These are phyloP conservation scores for Rhagonycha fulva DNA, from an alignment of 2,888 invertebrate species.

Conservation along the genomic window DNA sequence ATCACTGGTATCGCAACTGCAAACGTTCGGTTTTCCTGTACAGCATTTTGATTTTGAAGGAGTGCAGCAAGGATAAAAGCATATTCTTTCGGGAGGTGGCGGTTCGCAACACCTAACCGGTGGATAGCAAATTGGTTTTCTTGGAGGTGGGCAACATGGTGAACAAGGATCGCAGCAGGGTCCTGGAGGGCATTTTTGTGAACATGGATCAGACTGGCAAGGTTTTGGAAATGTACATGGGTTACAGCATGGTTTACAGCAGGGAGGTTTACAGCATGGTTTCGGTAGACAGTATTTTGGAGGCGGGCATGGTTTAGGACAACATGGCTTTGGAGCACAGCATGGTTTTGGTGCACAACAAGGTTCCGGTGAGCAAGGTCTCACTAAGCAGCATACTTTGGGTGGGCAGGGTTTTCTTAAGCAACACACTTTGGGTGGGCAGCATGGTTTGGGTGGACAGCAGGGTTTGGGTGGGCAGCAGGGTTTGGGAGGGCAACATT, in stretches of 20 bases:
- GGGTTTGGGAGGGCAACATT: background rate
- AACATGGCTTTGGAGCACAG: background rate
- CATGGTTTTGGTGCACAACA: conserved; percentile 9
- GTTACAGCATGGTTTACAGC: background rate
- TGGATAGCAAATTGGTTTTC: conserved; percentile 33
- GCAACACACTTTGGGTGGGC: background rate
- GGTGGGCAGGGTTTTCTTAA: conserved; percentile 3
- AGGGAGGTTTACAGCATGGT: conserved; percentile 26
- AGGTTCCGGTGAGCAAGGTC: background rate
- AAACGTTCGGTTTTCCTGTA: conserved; percentile 32
- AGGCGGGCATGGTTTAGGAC: background rate
- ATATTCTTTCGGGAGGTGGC: conserved; percentile 37
- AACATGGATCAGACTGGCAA: background rate
- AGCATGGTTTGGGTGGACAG: background rate
- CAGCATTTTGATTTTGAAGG: conserved; percentile 36
- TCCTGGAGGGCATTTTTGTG: background rate
- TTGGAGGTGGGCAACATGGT: conserved; percentile 4
- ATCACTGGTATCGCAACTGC: conserved; percentile 35
- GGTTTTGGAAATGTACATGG: background rate
- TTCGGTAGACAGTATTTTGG: conserved; percentile 11
- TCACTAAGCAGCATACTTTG: background rate
- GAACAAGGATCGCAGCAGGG: conserved; percentile 9
- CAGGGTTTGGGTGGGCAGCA: conserved; percentile 12
- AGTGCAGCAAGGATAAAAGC: conserved; percentile 32
- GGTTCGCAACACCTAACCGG: conserved; percentile 48